Percentiles rank a stretch among this genome's conserved stretches.
These are phyloP conservation scores for Epiperipatus broadwayi DNA, from an alignment of 2,888 invertebrate species.

Conservation along the genomic window DNA sequence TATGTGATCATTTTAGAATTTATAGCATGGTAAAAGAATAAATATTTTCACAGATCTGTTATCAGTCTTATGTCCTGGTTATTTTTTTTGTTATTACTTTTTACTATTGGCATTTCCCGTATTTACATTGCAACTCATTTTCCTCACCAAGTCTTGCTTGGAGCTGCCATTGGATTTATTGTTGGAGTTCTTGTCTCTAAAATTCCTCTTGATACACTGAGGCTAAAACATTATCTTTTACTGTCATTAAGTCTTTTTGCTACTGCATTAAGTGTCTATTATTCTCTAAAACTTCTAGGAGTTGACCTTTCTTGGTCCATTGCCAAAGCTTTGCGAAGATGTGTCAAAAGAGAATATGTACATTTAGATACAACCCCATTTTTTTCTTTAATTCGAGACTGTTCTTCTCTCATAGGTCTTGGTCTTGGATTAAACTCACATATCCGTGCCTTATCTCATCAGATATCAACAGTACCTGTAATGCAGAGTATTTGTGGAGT, in stretches of 20 bases:
- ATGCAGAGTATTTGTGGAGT: no score
- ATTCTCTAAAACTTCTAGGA: conserved; percentile 21
- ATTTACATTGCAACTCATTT: conserved; percentile 51
- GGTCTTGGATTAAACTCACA: conserved; percentile 20
- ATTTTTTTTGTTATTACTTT: conserved; percentile 25
- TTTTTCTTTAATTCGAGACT: conserved; percentile 34
- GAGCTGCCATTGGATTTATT: conserved; percentile 35
- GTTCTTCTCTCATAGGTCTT: conserved; percentile 19
- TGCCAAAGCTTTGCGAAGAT: conserved; percentile 49
- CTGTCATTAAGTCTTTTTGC: conserved; percentile 17
- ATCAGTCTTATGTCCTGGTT: conserved; percentile 26
- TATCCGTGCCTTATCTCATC: no score
- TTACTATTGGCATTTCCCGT: conserved; percentile 39
- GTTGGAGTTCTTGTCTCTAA: conserved; percentile 15
- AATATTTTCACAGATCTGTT: no score
- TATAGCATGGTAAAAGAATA: no score
- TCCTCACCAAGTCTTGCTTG: conserved; percentile 49
- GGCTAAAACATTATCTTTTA: conserved; percentile 14
- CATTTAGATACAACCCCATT: conserved; percentile 45
- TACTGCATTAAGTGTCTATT: conserved; percentile 17
- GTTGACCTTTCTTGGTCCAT: conserved; percentile 47
- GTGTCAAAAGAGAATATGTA: conserved; percentile 39
- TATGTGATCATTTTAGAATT: conserved; percentile 27
- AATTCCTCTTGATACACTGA: conserved; percentile 14
- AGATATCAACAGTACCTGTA: no score